Evolutionary conservation across 2,797 vertebrate species (phyloP).

Genomic region (Mico argentatus): DNA sequence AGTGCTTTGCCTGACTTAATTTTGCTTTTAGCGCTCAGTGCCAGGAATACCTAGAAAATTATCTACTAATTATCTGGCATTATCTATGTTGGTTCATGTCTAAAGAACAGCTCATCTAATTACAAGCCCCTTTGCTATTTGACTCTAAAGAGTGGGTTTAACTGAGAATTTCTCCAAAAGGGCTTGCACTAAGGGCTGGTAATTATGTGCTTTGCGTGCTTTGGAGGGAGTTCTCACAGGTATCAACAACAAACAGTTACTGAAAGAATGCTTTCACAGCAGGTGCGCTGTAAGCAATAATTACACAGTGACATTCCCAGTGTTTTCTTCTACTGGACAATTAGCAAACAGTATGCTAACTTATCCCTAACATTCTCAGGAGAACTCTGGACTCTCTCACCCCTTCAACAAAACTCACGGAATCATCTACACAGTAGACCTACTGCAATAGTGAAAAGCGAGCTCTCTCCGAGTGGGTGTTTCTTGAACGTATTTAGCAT

Average conservation of each 20-base stretch:
- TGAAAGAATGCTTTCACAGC: constrained; percentile 66
- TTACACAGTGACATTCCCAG: constrained; percentile 56
- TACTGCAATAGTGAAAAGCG: rapidly evolving
- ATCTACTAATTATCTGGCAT: constrained; percentile 94
- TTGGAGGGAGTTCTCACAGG: constrained; percentile 87
- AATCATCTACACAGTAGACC: no score
- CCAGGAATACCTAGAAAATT: constrained; percentile 92
- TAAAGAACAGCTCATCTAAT: constrained; percentile 90
- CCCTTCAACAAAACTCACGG: neutral
- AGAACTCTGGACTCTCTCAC: neutral
- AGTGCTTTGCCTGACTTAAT: constrained; percentile 87
- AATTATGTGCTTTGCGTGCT: constrained; percentile 93
- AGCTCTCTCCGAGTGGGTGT: neutral
- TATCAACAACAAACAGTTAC: constrained; percentile 76
- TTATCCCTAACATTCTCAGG: neutral
- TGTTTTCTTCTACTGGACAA: constrained; percentile 59
- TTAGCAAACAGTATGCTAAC: constrained; percentile 7
- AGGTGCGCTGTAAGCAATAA: constrained; percentile 64
- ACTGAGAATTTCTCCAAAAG: constrained; percentile 89
- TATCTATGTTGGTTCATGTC: constrained; percentile 92
- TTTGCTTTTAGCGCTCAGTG: constrained; percentile 84
- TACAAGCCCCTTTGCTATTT: constrained; percentile 87
- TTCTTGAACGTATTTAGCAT: neutral
- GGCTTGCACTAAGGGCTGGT: constrained; percentile 91
- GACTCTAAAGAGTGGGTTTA: constrained; percentile 85